These are phyloP conservation scores for Rutpela maculata DNA, from an alignment of 2,888 invertebrate genomes.

Conservation along the genomic window DNA sequence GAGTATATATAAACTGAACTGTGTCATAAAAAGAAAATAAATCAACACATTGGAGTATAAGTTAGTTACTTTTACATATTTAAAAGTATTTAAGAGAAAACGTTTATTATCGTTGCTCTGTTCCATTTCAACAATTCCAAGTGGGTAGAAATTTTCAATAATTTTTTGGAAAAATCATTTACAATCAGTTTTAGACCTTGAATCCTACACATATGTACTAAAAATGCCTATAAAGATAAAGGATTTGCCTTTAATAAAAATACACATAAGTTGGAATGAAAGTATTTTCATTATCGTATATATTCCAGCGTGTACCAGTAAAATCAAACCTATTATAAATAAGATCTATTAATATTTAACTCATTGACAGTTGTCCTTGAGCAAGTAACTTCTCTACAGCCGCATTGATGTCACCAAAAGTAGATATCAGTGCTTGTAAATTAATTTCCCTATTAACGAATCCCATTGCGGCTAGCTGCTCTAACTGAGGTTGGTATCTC, in stretches of 20 bases:
- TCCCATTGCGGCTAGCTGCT: constrained; percentile 97
- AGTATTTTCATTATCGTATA: background rate
- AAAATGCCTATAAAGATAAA: no score
- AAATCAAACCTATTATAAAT: constrained; percentile 1
- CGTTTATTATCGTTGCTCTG: no score
- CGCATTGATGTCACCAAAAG: constrained; percentile 98
- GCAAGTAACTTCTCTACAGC: constrained; percentile 95
- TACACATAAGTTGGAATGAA: background rate
- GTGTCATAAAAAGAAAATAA: no score
- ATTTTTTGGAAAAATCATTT: no score
- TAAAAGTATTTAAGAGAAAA: no score
- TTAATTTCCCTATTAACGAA: constrained; percentile 98
- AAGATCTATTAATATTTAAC: constrained; percentile 56
- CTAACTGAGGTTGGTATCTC: constrained; percentile 94
- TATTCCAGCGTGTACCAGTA: constrained; percentile 1
- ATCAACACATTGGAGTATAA: no score
- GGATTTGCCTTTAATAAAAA: background rate
- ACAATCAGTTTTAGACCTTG: no score
- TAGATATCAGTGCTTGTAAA: constrained; percentile 96
- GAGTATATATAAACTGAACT: no score
- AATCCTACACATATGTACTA: no score
- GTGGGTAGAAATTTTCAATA: no score
- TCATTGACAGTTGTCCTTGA: constrained; percentile 65
- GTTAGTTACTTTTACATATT: no score
- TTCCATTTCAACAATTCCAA: no score